Evolutionary conservation across 2,888 invertebrate species (phyloP), one percentile per base, ranked within the genome.

Genomic region (Andrena marginata): DNA sequence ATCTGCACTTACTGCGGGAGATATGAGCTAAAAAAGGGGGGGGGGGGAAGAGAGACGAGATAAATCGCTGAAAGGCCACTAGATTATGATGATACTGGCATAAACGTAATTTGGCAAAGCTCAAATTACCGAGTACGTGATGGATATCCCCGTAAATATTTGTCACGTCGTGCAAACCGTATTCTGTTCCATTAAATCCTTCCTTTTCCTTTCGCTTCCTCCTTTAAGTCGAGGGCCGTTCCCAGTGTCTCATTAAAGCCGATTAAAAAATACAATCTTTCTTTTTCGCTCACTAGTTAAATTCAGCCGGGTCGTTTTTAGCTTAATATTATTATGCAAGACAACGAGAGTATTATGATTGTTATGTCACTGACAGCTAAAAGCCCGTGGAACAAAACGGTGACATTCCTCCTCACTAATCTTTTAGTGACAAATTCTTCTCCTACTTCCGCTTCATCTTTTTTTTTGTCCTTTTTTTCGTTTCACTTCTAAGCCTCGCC

Each of bases 351-450:
- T 89, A 90, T 90, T 89, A 89, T 87, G 89, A 87, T 89, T 85
- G 82, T 82, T 79, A 77, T 69, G 82, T 86, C 81, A 85, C 86
- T 81, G 82, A 85, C 86, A 90, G 90, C 89, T 90, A 88, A 87
- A 82, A 90, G 90, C 92, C 91, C 91, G 91, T 90, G 91, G 91
- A 91, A 90, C 89, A 92, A 92, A 90, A 89, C 89, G 86, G 81
- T 80, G 69, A 82, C 85, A 85, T 80, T 74, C 72, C 42, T 73
- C 49, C 80, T 70, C 84, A 65, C 75, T 42, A 80, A 75, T 54
- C 54, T 10, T 65, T 77, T 73, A 79, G 81, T 72, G 76, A 80
- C 76, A 60, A 73, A 77, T 54, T 73, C 51, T 62, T 13, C n/a
- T 67, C 42, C 42, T 16, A 42, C 5, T 42, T 16, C 16, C 16